Conservation (phyloP, 2,888 invertebrate genomes). For the Oasisia sp. region DNA sequence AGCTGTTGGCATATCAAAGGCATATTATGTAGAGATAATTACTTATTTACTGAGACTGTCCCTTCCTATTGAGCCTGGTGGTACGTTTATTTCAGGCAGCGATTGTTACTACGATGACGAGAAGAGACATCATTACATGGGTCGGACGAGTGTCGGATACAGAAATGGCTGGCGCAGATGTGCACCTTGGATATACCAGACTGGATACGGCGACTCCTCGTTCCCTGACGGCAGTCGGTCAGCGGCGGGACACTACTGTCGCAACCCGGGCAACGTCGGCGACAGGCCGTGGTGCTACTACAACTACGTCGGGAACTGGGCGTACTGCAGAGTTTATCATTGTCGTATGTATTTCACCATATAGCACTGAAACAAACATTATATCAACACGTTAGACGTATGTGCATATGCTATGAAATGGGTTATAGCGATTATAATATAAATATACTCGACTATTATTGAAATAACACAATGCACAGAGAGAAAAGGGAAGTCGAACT, state of each 20-base stretch:
- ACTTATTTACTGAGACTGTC: too few relatives aligned
- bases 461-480: too few relatives aligned
- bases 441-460: too few relatives aligned
- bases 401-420: neutral
- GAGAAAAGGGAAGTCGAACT: too few relatives aligned
- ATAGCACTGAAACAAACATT: neutral
- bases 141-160: neutral
- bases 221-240: constrained; percentile 1
- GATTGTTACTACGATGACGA: neutral
- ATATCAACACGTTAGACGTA: neutral
- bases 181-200: neutral
- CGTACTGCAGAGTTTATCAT: neutral
- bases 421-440: neutral
- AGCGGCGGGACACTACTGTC: neutral
- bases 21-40: too few relatives aligned
- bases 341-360: neutral
- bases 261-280: neutral
- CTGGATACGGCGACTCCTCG: neutral
- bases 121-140: neutral
- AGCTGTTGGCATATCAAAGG: too few relatives aligned
- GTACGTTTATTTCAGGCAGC: neutral
- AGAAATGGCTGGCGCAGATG: neutral
- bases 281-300: neutral
- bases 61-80: neutral
- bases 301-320: neutral